Evolutionary conservation across 2,888 invertebrate species (phyloP).

Genomic region (Odontomyia ornata): DNA sequence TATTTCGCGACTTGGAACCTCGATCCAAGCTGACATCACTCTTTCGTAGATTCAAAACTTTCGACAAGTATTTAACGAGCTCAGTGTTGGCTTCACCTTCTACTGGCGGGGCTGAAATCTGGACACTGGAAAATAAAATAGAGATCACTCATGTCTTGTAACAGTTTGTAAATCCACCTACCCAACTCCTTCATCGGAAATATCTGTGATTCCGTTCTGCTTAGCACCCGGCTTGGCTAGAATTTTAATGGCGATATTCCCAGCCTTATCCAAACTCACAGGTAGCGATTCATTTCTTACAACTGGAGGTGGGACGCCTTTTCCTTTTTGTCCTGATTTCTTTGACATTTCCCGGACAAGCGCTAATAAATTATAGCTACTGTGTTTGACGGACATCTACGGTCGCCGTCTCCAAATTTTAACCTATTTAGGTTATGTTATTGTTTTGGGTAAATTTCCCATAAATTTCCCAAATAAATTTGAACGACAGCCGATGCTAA

Average conservation of each 20-base stretch:
- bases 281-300: conserved; percentile 51
- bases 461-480: not conserved
- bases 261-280: conserved; percentile 67
- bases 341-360: conserved; percentile 30
- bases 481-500: not conserved
- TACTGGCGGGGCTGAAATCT: conserved; percentile 79
- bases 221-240: conserved; percentile 81
- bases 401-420: too few relatives aligned
- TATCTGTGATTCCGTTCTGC: conserved; percentile 72
- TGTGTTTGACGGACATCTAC: not conserved
- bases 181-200: conserved; percentile 72
- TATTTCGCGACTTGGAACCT: conserved; percentile 70
- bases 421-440: conserved; percentile 23
- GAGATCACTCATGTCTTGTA: not conserved
- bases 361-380: not conserved
- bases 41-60: conserved; percentile 74
- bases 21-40: conserved; percentile 74
- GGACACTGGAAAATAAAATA: conserved; percentile 8
- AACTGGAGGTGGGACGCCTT: conserved; percentile 33
- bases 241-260: conserved; percentile 71
- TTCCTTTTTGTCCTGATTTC: conserved; percentile 23
- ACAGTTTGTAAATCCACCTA: conserved; percentile 64
- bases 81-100: conserved; percentile 85
- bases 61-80: conserved; percentile 75
- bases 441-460: conserved; percentile 13